Evolutionary conservation across 2,113 vertebrate genomes (phyloP), one percentile per base, ranked within the genome.

Genomic region (Terrapene triunguis): DNA sequence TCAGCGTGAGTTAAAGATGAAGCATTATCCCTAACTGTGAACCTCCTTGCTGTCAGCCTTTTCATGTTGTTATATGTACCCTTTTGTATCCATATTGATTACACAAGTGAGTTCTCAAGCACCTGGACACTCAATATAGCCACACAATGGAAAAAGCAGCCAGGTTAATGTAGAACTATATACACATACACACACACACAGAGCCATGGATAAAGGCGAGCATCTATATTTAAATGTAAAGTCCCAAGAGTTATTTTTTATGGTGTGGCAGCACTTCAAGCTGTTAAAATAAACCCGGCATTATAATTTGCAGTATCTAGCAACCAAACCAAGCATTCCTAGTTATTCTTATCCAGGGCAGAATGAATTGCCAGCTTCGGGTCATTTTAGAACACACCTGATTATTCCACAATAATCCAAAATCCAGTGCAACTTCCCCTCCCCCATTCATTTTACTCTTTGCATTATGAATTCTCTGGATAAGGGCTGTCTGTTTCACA

Each of bases 381-480:
- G 91, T 88, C 84, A 74, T 89, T 93, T 90, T 8, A 22, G 83
- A 88, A 69, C 86, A 59, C n/a, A 55, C 5, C 44, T 79, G 83
- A 92, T 92, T 80, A 53, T 84, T 80, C 55, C 72, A 48, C 0
- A 1, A 57, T 51, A 92, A 88, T 89, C 94, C 74, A 87, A 88
- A 92, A 94, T 89, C 86, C 90, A 92, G 92, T 35, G 44, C 42
- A 35, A 91, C 50, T 90, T 93, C 92, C 94, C 96, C 92, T 95
- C 76, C 89, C 79, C 78, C 89, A 88, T 88, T 95, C 9, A 0
- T 50, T 89, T 95, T 78, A 53, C 86, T 95, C 55, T 87, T 29
- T 82, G 88, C 89, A 96, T 98, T 97, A 96, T 92, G 89, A 95
- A 98, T 97, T 97, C 98, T 95, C 92, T 82, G 97, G 90, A 93